A percentile compares a stretch with the other conserved stretches of the same genome.
phyloP scores from a whole-genome alignment of 2,113 vertebrate genomes.

The Xenus cinereus region DNA sequence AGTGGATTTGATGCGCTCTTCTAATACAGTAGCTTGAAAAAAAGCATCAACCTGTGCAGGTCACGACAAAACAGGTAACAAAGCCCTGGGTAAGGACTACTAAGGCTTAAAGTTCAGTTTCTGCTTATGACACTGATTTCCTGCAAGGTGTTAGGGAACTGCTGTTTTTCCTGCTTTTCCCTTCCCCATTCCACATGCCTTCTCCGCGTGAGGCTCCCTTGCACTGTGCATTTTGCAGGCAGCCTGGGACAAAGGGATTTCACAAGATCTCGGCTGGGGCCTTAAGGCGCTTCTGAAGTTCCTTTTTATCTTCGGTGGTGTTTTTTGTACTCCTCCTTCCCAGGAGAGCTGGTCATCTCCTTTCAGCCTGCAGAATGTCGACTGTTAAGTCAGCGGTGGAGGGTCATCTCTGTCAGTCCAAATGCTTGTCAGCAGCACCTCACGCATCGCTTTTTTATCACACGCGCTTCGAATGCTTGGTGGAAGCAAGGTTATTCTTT shows the following conservation, averaged over 20 bases:
- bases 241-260: neutral
- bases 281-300: neutral
- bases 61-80: neutral
- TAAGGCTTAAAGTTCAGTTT: neutral
- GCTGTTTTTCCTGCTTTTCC: neutral
- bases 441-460: neutral
- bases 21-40: neutral
- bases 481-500: neutral
- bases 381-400: neutral
- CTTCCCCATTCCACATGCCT: neutral
- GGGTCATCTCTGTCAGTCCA: neutral
- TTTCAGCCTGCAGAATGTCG: neutral
- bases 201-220: neutral
- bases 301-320: neutral
- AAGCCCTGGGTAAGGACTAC: neutral
- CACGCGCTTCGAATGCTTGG: neutral
- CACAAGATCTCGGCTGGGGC: neutral
- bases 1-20: neutral
- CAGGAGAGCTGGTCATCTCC: neutral
- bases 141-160: neutral
- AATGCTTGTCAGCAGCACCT: constrained; percentile 31
- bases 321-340: neutral
- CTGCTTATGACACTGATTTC: neutral
- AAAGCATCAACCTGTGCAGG: neutral
- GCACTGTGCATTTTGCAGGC: neutral